Evolutionary conservation across 2,113 vertebrate species (phyloP), one percentile per base, ranked within the genome.

Genomic region (Fukomys damarensis): DNA sequence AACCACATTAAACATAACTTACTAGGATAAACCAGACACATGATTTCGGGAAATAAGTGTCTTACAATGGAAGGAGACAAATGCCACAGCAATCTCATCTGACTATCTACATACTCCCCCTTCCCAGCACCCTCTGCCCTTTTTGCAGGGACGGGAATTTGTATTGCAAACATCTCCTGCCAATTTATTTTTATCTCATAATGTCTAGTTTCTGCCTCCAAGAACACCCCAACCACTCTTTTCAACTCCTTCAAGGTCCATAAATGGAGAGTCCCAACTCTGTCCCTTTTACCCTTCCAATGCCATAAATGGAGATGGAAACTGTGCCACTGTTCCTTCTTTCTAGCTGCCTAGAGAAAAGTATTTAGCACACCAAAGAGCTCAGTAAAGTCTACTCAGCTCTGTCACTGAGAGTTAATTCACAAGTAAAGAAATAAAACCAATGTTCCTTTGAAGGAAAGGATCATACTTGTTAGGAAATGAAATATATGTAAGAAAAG

Each of bases 151-250:
- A 89, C 22, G 65, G 89, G 96, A 97, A 96, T 96, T 82, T 96
- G 97, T 95, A 92, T 87, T 79, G 43, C 97, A 97, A 97, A 96
- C 93, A 92, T 92, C 92, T 80, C 94, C 89, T 95, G 95, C 88
- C 95, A 93, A 97, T 86, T 96, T 97, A 96, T 98, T 98, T 98
- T 97, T 98, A 96, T 98, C 97, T 97, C 88, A 96, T 77, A 86
- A 95, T 74, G 87, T 94, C 97, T 97, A 84, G 68, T 85, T 96
- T 96, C 95, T 97, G 93, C 93, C 96, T 96, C 92, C 56, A 95
- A 96, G 88, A 97, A 94, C 93, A 98, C 86, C 96, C 95, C 83
- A 93, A 81, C 86, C 43, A 70, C 35, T 59, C 93, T 93, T 89
- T 83, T 24, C 68, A 74, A 84, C 43, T 96, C 68, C 66, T 94